These are phyloP conservation scores for Aegotheles bennettii DNA, from an alignment of 2,113 vertebrate species.

Conservation along the genomic window DNA sequence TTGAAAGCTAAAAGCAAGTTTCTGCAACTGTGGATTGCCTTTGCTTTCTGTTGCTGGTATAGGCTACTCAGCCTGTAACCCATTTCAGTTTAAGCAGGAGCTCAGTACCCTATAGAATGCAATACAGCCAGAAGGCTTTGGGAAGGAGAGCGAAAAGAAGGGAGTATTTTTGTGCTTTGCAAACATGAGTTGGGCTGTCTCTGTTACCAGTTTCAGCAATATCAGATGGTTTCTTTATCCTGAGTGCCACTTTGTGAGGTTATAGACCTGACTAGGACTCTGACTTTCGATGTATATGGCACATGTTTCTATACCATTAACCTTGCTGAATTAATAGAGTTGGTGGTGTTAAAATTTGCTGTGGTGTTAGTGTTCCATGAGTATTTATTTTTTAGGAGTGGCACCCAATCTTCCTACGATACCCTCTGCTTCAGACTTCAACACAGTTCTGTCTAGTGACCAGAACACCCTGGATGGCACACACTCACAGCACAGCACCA, in stretches of 20 bases:
- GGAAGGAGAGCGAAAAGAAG: neutral
- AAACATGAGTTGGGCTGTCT: neutral
- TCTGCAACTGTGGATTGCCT: neutral
- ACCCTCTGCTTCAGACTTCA: conserved; percentile 96
- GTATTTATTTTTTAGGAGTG: conserved; percentile 74
- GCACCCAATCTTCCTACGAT: conserved; percentile 92
- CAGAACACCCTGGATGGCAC: conserved; percentile 97
- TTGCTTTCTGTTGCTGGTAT: neutral
- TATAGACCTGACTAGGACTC: neutral
- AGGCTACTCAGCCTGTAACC: neutral
- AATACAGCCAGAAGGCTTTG: neutral
- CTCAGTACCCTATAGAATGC: neutral
- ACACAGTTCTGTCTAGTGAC: conserved; percentile 92
- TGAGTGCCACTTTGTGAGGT: neutral
- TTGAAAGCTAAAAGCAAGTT: neutral
- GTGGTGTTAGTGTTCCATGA: conserved; percentile 40
- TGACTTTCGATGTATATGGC: neutral
- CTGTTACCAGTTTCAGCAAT: neutral
- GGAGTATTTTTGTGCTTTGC: neutral
- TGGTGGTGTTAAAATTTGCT: neutral
- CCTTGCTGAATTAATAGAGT: neutral
- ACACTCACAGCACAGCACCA: conserved; percentile 94
- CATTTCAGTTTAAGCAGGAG: neutral
- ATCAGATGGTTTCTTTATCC: neutral
- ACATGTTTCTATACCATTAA: neutral